Percentiles rank a stretch among this genome's conserved stretches.
These are phyloP conservation scores for Pimpla rufipes DNA, from an alignment of 2,888 invertebrate genomes.

Conservation along the genomic window DNA sequence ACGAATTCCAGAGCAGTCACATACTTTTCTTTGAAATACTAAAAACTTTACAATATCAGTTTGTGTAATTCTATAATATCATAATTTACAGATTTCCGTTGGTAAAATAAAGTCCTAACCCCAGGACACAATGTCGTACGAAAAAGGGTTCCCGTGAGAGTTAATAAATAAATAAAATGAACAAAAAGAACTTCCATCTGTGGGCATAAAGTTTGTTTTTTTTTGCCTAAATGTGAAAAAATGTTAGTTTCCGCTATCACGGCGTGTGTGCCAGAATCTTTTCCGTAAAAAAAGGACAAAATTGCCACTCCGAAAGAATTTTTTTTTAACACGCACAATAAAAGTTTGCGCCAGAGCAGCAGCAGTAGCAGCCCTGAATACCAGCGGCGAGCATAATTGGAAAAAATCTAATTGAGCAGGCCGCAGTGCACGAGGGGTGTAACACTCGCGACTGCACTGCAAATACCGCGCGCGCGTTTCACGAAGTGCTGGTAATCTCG, in stretches of 20 bases:
- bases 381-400: slow-evolving; percentile 42
- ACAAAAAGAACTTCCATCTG: background rate
- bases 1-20: too few species aligned
- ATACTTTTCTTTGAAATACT: too few species aligned
- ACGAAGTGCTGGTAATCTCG: slow-evolving; percentile 30
- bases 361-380: background rate
- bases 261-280: background rate
- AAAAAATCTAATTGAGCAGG: slow-evolving; percentile 53
- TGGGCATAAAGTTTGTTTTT: background rate
- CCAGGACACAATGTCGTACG: too few species aligned
- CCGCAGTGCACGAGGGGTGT: slow-evolving; percentile 5
- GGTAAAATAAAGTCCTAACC: too few species aligned
- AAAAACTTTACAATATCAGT: too few species aligned
- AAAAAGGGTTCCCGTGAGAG: too few species aligned
- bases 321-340: background rate
- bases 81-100: too few species aligned
- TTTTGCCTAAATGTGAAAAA: background rate
- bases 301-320: background rate
- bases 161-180: background rate
- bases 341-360: background rate
- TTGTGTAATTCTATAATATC: too few species aligned
- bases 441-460: slow-evolving; percentile 9
- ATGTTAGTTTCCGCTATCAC: background rate
- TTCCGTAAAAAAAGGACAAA: background rate
- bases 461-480: slow-evolving; percentile 8